These are phyloP conservation scores for Coregonus ussuriensis DNA, from an alignment of 2,797 vertebrate species.

Conservation along the genomic window DNA sequence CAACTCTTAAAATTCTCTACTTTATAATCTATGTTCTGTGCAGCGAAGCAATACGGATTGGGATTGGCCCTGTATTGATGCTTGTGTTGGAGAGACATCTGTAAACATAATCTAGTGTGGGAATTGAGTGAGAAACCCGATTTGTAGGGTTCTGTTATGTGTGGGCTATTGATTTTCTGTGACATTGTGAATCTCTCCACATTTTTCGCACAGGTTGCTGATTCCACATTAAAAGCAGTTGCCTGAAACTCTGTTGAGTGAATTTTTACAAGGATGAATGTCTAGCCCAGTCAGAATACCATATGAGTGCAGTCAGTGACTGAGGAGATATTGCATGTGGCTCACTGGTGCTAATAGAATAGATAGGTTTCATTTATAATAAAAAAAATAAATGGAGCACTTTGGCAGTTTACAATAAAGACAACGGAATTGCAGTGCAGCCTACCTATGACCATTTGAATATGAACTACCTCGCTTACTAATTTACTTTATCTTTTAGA, in stretches of 20 bases:
- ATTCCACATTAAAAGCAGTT: conserved; percentile 19
- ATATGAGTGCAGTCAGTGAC: conserved; percentile 10
- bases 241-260: conserved; percentile 24
- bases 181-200: conserved; percentile 23
- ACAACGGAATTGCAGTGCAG: too few relatives aligned
- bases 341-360: neutral
- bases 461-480: too few relatives aligned
- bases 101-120: conserved; percentile 27
- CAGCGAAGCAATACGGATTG: conserved; percentile 1
- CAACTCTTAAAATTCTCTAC: neutral
- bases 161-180: conserved; percentile 35
- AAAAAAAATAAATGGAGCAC: too few relatives aligned
- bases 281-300: conserved; percentile 6
- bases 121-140: neutral
- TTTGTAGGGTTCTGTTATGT: conserved; percentile 1
- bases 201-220: conserved; percentile 27
- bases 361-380: too few relatives aligned
- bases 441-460: too few relatives aligned
- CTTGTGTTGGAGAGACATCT: conserved; percentile 3
- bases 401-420: too few relatives aligned
- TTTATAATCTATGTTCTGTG: conserved; percentile 9
- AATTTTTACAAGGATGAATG: conserved; percentile 22
- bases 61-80: conserved; percentile 15
- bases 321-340: neutral
- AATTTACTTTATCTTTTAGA: conserved; percentile 26